phyloP scores from a whole-genome alignment of 2,888 invertebrate species.

The Ischnura elegans region DNA sequence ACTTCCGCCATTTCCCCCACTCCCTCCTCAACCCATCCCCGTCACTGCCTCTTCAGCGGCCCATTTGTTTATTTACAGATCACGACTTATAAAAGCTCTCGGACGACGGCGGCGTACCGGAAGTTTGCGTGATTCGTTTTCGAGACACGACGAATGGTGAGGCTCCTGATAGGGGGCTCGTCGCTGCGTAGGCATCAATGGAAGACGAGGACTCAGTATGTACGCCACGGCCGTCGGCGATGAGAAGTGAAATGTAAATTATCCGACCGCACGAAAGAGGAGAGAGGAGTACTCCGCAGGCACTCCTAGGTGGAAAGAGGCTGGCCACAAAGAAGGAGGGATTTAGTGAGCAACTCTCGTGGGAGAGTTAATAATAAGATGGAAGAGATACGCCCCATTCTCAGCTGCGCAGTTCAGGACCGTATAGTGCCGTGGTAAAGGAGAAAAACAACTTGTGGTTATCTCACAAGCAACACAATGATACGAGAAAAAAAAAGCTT shows the following conservation, averaged over 20 bases:
- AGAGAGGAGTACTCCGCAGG: background rate
- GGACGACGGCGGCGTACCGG: background rate
- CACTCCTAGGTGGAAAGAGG: background rate
- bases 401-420: background rate
- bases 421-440: background rate
- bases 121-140: constrained; percentile 48
- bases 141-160: constrained; percentile 2
- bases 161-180: background rate
- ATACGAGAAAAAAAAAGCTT: background rate
- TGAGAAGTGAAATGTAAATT: constrained; percentile 11
- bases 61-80: constrained; percentile 57
- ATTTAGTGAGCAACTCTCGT: background rate
- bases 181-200: background rate
- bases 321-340: background rate
- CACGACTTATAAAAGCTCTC: background rate
- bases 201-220: background rate
- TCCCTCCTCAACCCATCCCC: background rate
- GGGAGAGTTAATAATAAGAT: background rate
- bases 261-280: background rate
- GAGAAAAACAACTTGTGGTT: background rate
- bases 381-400: background rate
- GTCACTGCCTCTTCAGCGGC: background rate
- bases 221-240: background rate
- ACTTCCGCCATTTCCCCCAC: background rate
- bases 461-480: background rate